Conservation (phyloP, 2,113 vertebrate genomes). For the Rattus rattus region DNA sequence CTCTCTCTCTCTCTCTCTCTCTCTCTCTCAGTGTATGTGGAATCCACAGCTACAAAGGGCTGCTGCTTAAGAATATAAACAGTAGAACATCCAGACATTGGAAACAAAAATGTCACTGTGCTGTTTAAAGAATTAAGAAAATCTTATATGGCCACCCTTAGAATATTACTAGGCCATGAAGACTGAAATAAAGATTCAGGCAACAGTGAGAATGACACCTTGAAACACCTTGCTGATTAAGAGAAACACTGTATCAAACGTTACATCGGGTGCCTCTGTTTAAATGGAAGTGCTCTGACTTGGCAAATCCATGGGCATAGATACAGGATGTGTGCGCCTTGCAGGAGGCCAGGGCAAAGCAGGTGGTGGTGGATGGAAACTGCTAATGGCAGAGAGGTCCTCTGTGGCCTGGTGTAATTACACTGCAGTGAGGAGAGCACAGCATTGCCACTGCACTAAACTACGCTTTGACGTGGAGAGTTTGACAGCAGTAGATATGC, state of each 20-base stretch:
- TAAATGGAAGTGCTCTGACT: background rate
- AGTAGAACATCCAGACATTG: background rate
- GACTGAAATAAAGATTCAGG: background rate
- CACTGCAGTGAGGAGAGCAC: rapidly evolving
- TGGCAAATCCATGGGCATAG: background rate
- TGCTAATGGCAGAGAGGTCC: background rate
- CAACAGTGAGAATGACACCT: background rate
- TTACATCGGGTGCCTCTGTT: background rate
- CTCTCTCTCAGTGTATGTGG: no score
- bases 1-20: no score
- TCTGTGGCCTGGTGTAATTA: background rate
- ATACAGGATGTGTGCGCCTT: background rate
- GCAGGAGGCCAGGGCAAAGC: background rate
- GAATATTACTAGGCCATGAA: background rate
- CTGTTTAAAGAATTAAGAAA: background rate
- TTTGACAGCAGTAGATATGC: background rate
- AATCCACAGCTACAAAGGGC: background rate
- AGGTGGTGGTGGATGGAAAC: background rate
- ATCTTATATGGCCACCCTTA: background rate
- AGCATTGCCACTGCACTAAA: background rate
- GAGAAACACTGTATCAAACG: background rate
- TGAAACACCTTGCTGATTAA: background rate
- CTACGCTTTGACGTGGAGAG: background rate
- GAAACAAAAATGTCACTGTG: background rate
- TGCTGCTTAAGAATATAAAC: background rate